Evolutionary conservation across 2,888 invertebrate species (phyloP), one percentile per base, ranked within the genome.

Genomic region (Acronicta leporina): DNA sequence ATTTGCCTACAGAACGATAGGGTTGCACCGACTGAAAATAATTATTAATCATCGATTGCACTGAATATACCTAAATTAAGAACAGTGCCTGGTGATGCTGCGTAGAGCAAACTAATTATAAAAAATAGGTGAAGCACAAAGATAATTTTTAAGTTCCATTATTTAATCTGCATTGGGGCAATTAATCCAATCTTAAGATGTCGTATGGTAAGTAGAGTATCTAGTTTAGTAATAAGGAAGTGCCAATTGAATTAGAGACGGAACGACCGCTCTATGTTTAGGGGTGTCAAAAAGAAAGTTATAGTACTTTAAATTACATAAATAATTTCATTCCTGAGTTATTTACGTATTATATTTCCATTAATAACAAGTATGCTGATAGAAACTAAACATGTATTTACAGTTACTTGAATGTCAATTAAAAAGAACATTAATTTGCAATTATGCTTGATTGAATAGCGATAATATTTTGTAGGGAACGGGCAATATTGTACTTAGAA

Each of bases 211-310:
- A 60, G 64, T 47, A n/a, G 16, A 55, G 57, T 60, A 57, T 55
- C 71, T 69, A 73, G 73, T 65, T 54, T 65, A 68, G 73, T 83
- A 91, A 91, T 88, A 80, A 92, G 93, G 92, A 93, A 91, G 86
- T 73, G 89, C 85, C 90, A 91, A 92, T 92, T 93, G 90, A 88
- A 90, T 91, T 90, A 91, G 42, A 76, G 68, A 64, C 68, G 53
- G 64, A 66, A 68, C 68, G 69, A 54, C 66, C 10, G 15, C 64
- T 75, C 85, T 86, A 84, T 74, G 54, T 66, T 59, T 81, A 90
- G 91, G 91, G 90, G 35, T 88, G 87, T 11, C 75, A 42, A 5
- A 41, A 49, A 5, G 8, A 16, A 27, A 35, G 14, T 14, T 27
- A 45, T 4, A 27, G 10, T 27, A 9, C 11, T n/a, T 10, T 5